These are phyloP conservation scores for Vulpes lagopus DNA, from an alignment of 2,113 vertebrate species.

Conservation along the genomic window DNA sequence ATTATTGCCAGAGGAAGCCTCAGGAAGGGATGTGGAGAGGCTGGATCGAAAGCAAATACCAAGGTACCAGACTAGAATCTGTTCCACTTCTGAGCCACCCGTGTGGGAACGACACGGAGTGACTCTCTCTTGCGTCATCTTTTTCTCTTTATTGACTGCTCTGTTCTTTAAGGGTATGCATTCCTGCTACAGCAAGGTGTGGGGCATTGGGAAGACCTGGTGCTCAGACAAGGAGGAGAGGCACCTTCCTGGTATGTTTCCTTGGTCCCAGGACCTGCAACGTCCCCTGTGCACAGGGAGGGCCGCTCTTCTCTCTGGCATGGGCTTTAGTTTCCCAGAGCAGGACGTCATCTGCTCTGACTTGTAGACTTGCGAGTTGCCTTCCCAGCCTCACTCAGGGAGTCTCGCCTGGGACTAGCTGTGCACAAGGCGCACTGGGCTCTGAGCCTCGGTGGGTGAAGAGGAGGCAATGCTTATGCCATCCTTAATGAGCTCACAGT, in stretches of 20 bases:
- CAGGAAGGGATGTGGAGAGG: neutral
- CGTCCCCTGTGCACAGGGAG: neutral
- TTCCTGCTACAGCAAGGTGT: neutral
- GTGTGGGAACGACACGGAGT: neutral
- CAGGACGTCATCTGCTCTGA: neutral
- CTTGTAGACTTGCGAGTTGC: neutral
- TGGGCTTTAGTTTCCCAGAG: neutral
- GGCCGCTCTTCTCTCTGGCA: neutral
- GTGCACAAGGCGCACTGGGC: neutral
- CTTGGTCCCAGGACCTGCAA: neutral
- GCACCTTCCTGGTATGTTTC: neutral
- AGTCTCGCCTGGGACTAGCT: neutral
- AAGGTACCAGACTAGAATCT: neutral
- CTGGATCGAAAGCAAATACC: neutral
- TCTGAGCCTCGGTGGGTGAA: neutral
- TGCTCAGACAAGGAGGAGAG: neutral
- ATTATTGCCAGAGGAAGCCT: neutral
- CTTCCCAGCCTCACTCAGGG: neutral
- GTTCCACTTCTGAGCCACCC: neutral
- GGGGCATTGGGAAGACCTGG: neutral
- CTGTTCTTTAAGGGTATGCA: neutral
- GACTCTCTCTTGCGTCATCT: neutral
- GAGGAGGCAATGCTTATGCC: neutral
- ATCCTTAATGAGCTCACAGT: slow-evolving; percentile 57
- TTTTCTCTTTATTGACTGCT: neutral